A percentile compares a stretch with the other conserved stretches of the same genome.
Conservation (phyloP, 2,797 vertebrate species). For the Ibycter americanus region DNA sequence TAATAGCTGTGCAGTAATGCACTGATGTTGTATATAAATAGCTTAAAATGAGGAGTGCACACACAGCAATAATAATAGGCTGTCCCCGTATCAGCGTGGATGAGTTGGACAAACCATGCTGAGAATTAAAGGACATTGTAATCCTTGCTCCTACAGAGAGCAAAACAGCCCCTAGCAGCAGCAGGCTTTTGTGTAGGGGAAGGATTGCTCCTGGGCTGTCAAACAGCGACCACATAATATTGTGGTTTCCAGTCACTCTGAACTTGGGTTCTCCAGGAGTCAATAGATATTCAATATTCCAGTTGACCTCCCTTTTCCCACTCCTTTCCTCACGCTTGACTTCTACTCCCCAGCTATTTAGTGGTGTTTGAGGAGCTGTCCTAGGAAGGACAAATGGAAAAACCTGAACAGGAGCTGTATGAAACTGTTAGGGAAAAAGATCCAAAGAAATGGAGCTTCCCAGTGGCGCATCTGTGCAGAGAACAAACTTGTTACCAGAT, state of each 20-base stretch:
- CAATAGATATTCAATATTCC: accelerated
- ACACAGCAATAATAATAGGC: neutral
- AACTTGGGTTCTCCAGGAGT: neutral
- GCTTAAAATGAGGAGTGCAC: neutral
- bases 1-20: neutral
- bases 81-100: accelerated
- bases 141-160: neutral
- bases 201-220: neutral
- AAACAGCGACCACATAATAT: accelerated
- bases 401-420: neutral
- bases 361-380: neutral
- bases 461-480: accelerated
- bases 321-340: neutral
- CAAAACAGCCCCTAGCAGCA: neutral
- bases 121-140: neutral
- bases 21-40: neutral
- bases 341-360: neutral
- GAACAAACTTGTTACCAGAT: neutral
- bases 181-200: neutral
- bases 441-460: neutral
- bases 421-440: neutral
- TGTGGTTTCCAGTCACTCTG: neutral
- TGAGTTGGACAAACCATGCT: neutral
- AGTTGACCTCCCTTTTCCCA: neutral
- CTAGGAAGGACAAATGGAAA: neutral